A percentile compares a stretch with the other conserved stretches of the same genome.
phyloP scores from a whole-genome alignment of 2,113 vertebrate species.

The Excalfactoria chinensis region DNA sequence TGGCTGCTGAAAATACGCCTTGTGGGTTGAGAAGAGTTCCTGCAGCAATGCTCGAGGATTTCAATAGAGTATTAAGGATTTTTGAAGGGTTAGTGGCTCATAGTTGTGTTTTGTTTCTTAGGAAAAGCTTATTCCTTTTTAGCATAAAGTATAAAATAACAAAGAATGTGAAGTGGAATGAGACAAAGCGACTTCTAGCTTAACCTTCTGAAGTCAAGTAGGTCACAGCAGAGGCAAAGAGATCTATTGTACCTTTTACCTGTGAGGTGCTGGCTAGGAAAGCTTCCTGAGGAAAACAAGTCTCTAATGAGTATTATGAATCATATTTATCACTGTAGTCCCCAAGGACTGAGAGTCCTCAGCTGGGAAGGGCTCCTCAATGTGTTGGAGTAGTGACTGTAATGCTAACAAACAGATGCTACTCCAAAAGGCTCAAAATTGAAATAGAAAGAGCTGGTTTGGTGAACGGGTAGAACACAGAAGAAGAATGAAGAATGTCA shows the following conservation, averaged over 20 bases:
- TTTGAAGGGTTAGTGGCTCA: conserved; percentile 66
- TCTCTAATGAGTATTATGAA: conserved; percentile 64
- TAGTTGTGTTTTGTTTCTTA: conserved; percentile 65
- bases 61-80: conserved; percentile 61
- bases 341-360: conserved; percentile 55
- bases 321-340: conserved; percentile 58
- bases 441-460: conserved; percentile 38
- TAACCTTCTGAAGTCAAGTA: conserved; percentile 66
- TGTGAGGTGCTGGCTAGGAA: conserved; percentile 65
- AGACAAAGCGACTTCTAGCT: conserved; percentile 64
- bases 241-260: conserved; percentile 56
- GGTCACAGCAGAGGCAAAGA: conserved; percentile 58
- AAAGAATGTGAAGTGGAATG: conserved; percentile 65
- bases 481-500: conserved; percentile 29
- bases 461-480: conserved; percentile 2
- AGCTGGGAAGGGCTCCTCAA: conserved; percentile 65
- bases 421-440: conserved; percentile 49
- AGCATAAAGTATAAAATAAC: conserved; percentile 50
- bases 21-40: conserved; percentile 60
- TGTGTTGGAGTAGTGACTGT: conserved; percentile 61
- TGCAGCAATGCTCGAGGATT: conserved; percentile 54
- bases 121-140: conserved; percentile 67
- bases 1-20: conserved; percentile 41
- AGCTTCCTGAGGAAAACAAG: conserved; percentile 57
- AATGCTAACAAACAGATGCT: conserved; percentile 64